Evolutionary conservation across 2,888 invertebrate genomes (phyloP).

Genomic region (Orthosia cruda): DNA sequence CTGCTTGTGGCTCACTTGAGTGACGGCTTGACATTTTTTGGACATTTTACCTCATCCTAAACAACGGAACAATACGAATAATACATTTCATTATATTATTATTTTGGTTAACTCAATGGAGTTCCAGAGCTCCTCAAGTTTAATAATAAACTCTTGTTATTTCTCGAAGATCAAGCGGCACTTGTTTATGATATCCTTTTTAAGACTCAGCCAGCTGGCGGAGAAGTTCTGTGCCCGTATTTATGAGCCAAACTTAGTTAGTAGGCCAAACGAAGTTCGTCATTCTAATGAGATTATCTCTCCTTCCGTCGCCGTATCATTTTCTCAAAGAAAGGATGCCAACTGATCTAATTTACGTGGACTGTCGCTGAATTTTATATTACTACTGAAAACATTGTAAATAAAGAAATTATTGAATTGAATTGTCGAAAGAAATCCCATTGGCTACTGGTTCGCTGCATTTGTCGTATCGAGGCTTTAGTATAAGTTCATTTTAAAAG

Average conservation of each 20-base stretch:
- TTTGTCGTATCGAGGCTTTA: not conserved
- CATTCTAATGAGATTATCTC: constrained; percentile 73
- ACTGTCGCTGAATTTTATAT: constrained; percentile 59
- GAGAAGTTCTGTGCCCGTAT: constrained; percentile 71
- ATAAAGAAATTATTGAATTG: too few species aligned
- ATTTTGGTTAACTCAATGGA: constrained; percentile 36
- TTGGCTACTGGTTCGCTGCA: not conserved
- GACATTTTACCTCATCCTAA: constrained; percentile 49
- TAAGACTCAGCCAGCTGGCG: constrained; percentile 71
- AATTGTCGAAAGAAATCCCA: constrained; percentile 9
- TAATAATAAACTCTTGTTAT: constrained; percentile 68
- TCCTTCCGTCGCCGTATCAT: constrained; percentile 64
- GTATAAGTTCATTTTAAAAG: not conserved
- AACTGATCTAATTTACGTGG: constrained; percentile 67
- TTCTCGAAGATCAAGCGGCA: constrained; percentile 67
- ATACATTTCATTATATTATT: constrained; percentile 58
- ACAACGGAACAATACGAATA: constrained; percentile 3
- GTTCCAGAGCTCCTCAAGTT: constrained; percentile 56
- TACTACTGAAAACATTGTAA: constrained; percentile 28
- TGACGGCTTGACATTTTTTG: constrained; percentile 81
- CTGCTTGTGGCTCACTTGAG: constrained; percentile 73
- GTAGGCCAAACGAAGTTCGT: constrained; percentile 72
- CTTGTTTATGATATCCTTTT: constrained; percentile 72
- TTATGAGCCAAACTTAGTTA: constrained; percentile 74
- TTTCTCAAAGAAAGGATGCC: constrained; percentile 70